phyloP scores from a whole-genome alignment of 2,113 vertebrate species.

The Trinectes maculatus region DNA sequence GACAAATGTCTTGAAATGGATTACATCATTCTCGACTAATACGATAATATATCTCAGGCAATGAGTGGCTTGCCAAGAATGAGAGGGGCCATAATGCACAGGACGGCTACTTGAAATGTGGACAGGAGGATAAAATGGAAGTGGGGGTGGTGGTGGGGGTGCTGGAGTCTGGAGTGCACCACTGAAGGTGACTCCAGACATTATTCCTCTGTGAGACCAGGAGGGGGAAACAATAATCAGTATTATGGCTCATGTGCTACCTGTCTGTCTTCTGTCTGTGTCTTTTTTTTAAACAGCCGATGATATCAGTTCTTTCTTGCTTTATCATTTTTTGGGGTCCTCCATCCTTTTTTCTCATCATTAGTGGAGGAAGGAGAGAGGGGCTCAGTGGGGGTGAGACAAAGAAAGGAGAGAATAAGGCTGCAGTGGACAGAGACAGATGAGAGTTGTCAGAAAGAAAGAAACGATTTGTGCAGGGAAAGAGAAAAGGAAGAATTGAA shows the following conservation, averaged over 20 bases:
- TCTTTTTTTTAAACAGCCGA: not conserved
- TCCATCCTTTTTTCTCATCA: not conserved
- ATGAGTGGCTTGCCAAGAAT: constrained; percentile 52
- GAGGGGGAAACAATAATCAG: constrained; percentile 50
- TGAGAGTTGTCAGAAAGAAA: too few species aligned
- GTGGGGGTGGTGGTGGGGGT: constrained; percentile 25
- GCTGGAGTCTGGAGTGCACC: constrained; percentile 36
- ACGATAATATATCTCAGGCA: constrained; percentile 73
- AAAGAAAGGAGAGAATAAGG: too few species aligned
- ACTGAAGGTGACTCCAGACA: constrained; percentile 76
- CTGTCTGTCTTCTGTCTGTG: constrained; percentile 38
- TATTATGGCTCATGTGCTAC: constrained; percentile 7
- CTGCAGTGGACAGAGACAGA: too few species aligned
- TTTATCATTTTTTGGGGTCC: too few species aligned
- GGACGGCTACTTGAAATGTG: constrained; percentile 55
- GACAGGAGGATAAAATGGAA: constrained; percentile 64
- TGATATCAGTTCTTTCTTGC: not conserved
- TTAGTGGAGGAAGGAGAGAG: not conserved
- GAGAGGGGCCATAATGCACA: constrained; percentile 72
- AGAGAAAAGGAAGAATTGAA: too few species aligned
- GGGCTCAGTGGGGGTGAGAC: not conserved
- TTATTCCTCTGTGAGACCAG: constrained; percentile 58
- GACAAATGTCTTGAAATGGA: constrained; percentile 77
- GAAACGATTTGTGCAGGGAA: too few species aligned
- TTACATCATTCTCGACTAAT: constrained; percentile 78